These are phyloP conservation scores for Torymus auratus DNA, from an alignment of 2,888 invertebrate species.

Conservation along the genomic window DNA sequence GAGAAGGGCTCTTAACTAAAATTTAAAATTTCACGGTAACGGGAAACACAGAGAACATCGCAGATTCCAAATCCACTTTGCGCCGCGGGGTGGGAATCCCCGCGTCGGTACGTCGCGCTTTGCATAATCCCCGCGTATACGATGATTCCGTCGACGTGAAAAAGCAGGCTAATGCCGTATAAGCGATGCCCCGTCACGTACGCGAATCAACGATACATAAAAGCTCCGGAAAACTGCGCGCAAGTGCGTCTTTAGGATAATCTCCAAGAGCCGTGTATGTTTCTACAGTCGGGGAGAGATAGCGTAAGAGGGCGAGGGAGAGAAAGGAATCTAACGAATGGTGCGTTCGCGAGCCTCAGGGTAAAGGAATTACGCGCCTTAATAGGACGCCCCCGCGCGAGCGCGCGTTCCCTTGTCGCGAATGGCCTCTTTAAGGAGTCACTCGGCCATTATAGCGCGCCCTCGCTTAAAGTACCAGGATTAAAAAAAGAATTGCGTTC, in stretches of 20 bases:
- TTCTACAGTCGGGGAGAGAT: not conserved
- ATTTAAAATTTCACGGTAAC: conserved; percentile 9
- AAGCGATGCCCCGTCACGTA: conserved; percentile 41
- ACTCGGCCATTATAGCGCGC: conserved; percentile 32
- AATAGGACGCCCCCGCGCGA: conserved; percentile 34
- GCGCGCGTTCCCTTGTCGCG: conserved; percentile 49
- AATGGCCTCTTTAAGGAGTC: conserved; percentile 52
- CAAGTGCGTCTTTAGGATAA: conserved; percentile 49
- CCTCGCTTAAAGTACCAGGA: conserved; percentile 40
- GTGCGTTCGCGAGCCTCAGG: conserved; percentile 17
- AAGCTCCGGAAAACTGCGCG: conserved; percentile 41
- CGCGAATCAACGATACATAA: conserved; percentile 41
- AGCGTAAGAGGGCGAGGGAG: conserved; percentile 6
- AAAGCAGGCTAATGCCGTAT: conserved; percentile 34
- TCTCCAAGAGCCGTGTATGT: conserved; percentile 7
- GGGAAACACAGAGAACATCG: not conserved
- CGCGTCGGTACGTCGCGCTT: not conserved
- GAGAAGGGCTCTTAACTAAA: not conserved
- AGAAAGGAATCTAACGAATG: conserved; percentile 32
- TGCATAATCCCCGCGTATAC: conserved; percentile 36
- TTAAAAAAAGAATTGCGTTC: conserved; percentile 41
- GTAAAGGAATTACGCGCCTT: conserved; percentile 52
- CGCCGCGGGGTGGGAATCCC: not conserved
- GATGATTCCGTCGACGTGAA: conserved; percentile 41
- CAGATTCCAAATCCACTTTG: conserved; percentile 2